These are phyloP conservation scores for Apistogramma diplotaenia DNA, from an alignment of 2,113 vertebrate species.

Conservation along the genomic window DNA sequence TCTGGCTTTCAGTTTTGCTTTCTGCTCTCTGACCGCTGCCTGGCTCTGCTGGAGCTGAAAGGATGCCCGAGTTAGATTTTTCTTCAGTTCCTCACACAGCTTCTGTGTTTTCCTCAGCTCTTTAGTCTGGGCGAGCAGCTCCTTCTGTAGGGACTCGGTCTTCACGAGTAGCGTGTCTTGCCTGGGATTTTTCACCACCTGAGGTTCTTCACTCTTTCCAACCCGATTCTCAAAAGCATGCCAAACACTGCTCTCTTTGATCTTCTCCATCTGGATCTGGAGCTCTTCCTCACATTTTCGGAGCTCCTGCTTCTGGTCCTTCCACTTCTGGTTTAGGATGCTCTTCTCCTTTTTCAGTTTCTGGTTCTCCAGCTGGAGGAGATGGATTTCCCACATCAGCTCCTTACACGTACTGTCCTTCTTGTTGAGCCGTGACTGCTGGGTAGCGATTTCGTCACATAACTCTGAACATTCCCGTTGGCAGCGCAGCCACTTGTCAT, in stretches of 20 bases:
- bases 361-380: not conserved
- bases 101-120: not conserved
- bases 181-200: fast-evolving
- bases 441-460: not conserved
- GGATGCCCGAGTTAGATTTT: not conserved
- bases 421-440: not conserved
- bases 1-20: not conserved
- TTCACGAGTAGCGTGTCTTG: not conserved
- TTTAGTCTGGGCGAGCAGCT: not conserved
- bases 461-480: not conserved
- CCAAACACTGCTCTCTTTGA: not conserved
- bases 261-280: not conserved
- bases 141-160: not conserved
- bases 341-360: not conserved
- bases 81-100: not conserved
- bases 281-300: not conserved
- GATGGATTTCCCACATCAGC: not conserved
- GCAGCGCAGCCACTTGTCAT: not conserved
- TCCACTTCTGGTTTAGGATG: not conserved
- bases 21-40: not conserved
- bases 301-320: not conserved
- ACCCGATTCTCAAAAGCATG: not conserved
- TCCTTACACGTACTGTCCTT: not conserved
- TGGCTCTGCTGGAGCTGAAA: not conserved
- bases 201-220: not conserved